Evolutionary conservation across 1,140 invertebrate species (phyloP), one percentile per base, ranked within the genome.

Genomic region (Drosophila eugracilis): DNA sequence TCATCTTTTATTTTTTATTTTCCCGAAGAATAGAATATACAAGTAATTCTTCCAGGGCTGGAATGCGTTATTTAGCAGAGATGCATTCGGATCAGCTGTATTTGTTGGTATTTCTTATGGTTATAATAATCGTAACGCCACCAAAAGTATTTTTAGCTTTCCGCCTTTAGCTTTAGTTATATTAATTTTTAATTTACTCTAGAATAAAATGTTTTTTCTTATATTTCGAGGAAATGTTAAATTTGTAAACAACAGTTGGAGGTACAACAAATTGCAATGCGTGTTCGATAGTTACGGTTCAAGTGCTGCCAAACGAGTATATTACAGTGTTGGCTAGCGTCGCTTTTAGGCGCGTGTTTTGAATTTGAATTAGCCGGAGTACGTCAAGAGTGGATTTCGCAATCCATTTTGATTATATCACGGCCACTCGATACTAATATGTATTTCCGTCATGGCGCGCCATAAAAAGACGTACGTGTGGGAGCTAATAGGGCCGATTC

Each of bases 381-480:
- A 36, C 36, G 57, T 26, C 39, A 39, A 34, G 45, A 53, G 60
- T 50, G 14, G 44, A 52, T 86, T 86, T 86, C 73, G 74, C 69
- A 85, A 85, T 28, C 76, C 54, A 65, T 62, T 55, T 48, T 28
- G 77, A 81, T 85, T 86, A 85, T 88, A 88, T 85, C 81, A 88
- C 47, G 78, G 77, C 36, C 72, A 58, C 34, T 75, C 52, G 54
- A 26, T 34, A 50, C 73, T 80, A 86, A 86, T 88, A 81, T 77
- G 67, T 81, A 88, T 85, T 85, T 85, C 83, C 83, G 83, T 85
- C 83, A 85, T 86, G 83, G 58, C 44, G 53, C 57, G 71, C 83
- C 55, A 65, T 69, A 58, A 69, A 60, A 66, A 26, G 17, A 26
- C 26, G 71, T 75, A 65, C 67, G 81, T 85, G 74, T 65, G 47